Evolutionary conservation across 1,140 invertebrate species (phyloP), one percentile per base, ranked within the genome.

Genomic region (Listronotus oregonensis): DNA sequence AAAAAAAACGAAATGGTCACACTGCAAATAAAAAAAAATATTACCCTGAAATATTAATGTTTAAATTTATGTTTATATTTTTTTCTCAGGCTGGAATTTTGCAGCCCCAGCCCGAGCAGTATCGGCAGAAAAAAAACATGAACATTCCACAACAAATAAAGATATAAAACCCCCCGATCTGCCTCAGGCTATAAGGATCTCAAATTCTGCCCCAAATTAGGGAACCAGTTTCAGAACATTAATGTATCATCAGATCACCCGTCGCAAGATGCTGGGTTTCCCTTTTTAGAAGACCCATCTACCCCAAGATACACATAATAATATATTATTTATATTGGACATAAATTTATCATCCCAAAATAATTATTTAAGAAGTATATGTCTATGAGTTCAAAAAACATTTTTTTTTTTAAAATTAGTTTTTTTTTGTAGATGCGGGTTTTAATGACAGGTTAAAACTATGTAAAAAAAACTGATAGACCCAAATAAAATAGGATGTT

Each of bases 61-160:
- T n/a, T n/a, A n/a, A n/a, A n/a, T n/a, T n/a, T n/a, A n/a, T n/a
- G n/a, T n/a, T n/a, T 10, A 18, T 14, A 56, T 4, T 55, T 14
- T 44, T 55, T 74, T 82, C 85, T 54, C 81, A 97, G 94, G 96
- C 96, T 76, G 97, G 97, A 49, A 88, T 99, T 66, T 94, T 31
- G 95, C 96, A 32, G 96, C 97, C 0, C 96, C 96, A 1, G 95
- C 95, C 0, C 80, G 97, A 64, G 97, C 97, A 10, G 96, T 99
- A 1, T 97, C 95, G 1, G 96, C 97, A 2, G 93, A 99, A 0
- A 99, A n/a, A 99, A 81, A 99, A 97, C 77, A 99, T 99, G 93
- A 99, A 99, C 82, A 89, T 99, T 81, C 95, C 97, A 5, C 97
- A 99, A 80, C 97, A 99, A 80, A 92, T 99, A 96, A 99, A 75